Base-by-base conservation (phyloP, 2,888 invertebrate species). In the Sarcophaga rosellei region DNA sequence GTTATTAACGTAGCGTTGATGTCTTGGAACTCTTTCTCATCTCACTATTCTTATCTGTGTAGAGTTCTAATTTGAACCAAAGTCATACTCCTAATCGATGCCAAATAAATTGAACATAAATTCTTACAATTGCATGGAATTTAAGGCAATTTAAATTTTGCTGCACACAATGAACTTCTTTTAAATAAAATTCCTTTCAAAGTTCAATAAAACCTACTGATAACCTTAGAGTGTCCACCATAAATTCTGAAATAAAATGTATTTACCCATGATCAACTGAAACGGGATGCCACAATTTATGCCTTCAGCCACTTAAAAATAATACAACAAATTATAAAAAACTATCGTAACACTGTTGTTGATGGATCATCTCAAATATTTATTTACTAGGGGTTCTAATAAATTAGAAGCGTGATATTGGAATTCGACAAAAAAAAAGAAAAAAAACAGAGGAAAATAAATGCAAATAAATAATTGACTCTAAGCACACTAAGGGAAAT, bases 311-410 rank as follows among this genome's bases (percentile, higher is more conserved):
- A 47, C 21, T 61, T 61, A 20, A 57, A 57, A 80, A 69, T 69
- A 74, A 63, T 70, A 63, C 77, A 63, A 75, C 79, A 84, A 70
- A 65, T 77, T 74, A 70, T 84, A 74, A 12, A 20, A 63, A 75
- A 72, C 62, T 75, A 65, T 69, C 59, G 53, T 4, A 12, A 15
- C 25, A 53, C 11, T 25, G 53, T 73, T 68, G 35, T 62, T 69
- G 68, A 25, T 69, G 47, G 10, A 57, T 53, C 53, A 53, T 53
- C 17, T 53, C 15, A 15, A 53, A 53, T 53, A 53, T 53, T 15
- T 53, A 15, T 53, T 69, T 74, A 45, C 62, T 69, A 63, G 81
- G 35, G 35, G 35, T 35, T 35, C 35, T 35, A 35, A 35, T 35
- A 35, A 35, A 35, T 35, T 35, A 35, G 35, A 35, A 70, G 76